Evolutionary conservation across 2,113 vertebrate genomes (phyloP).

Genomic region (Acanthisitta chloris): DNA sequence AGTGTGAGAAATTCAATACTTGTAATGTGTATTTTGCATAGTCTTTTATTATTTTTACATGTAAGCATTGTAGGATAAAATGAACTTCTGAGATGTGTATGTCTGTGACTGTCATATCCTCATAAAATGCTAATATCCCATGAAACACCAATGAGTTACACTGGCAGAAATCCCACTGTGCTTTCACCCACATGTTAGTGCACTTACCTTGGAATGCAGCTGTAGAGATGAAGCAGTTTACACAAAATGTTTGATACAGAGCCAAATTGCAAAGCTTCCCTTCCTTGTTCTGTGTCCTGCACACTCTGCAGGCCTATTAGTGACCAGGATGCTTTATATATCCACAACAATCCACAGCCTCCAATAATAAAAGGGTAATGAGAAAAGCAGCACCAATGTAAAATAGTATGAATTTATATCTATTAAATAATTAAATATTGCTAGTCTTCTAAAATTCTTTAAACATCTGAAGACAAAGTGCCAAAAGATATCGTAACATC

Average conservation of each 20-base stretch:
- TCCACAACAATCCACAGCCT: background rate
- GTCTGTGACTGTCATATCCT: background rate
- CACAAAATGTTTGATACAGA: background rate
- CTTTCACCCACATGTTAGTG: background rate
- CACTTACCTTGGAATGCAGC: constrained; percentile 1
- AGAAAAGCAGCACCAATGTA: background rate
- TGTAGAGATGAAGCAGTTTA: background rate
- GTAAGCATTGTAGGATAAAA: background rate
- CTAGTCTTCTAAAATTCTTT: background rate
- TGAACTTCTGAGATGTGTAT: background rate
- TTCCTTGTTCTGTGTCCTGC: background rate
- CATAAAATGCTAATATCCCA: background rate
- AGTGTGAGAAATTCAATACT: background rate
- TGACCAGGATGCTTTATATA: background rate
- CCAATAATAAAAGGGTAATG: background rate
- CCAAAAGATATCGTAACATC: background rate
- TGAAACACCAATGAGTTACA: background rate
- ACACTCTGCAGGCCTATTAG: background rate
- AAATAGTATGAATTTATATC: background rate
- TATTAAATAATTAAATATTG: background rate
- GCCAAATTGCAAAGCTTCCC: background rate
- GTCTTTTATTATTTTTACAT: background rate
- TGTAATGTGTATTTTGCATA: background rate
- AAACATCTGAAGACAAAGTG: background rate
- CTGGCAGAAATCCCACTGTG: background rate